A percentile compares a stretch with the other conserved stretches of the same genome.
phyloP scores from a whole-genome alignment of 2,797 vertebrate species.

The Trematomus bernacchii region DNA sequence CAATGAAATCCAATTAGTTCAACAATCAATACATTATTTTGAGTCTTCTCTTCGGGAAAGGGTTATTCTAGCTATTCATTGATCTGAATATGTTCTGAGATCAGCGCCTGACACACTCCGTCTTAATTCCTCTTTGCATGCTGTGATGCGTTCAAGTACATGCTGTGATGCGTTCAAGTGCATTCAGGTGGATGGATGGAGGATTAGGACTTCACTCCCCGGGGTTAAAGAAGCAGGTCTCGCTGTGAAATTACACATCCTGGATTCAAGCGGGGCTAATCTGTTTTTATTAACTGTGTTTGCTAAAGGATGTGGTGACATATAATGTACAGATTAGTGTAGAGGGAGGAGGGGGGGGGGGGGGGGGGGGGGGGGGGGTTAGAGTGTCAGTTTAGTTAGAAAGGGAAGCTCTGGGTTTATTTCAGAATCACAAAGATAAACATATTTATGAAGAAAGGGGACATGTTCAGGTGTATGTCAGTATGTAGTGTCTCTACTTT shows the following conservation, averaged over 20 bases:
- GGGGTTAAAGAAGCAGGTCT: conserved; percentile 22
- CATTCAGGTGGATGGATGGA: conserved; percentile 1
- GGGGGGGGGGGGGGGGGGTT: no score
- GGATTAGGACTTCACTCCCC: conserved; percentile 49
- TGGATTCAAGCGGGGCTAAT: conserved; percentile 45
- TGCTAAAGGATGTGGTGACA: conserved; percentile 12
- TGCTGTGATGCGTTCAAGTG: not conserved
- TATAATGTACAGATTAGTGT: not conserved
- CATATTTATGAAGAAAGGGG: no score
- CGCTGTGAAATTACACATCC: conserved; percentile 32
- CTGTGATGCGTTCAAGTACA: not conserved
- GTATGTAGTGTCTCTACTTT: no score
- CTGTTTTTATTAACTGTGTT: conserved; percentile 40
- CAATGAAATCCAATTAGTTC: no score
- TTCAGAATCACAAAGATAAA: no score
- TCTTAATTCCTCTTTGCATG: conserved; percentile 2
- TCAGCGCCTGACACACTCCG: not conserved
- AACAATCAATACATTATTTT: no score
- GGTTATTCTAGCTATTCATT: conserved; percentile 33
- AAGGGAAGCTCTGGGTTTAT: not conserved
- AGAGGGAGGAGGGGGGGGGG: not conserved
- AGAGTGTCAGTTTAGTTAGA: not conserved
- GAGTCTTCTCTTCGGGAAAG: not conserved
- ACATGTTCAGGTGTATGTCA: no score
- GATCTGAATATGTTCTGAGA: conserved; percentile 25